Base-by-base conservation (phyloP, 2,797 vertebrate genomes). In the Chromobotia macracanthus region DNA sequence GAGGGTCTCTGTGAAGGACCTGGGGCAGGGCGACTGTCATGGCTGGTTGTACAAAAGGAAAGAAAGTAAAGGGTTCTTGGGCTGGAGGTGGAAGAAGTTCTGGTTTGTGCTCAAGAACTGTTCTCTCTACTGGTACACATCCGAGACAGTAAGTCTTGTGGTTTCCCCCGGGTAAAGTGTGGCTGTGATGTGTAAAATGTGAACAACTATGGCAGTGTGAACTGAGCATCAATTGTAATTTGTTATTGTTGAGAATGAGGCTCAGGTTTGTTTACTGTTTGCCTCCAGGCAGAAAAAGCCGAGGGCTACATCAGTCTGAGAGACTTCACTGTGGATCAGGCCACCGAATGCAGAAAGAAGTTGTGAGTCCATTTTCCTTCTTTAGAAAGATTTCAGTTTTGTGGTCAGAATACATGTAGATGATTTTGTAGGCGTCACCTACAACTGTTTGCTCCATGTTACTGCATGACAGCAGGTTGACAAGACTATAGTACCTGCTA, bases 41-140 rank as follows among this genome's bases (percentile, higher is more conserved):
- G 96, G 96, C 48, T 97, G 96, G 95, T 92, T 97, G 1, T 94
- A 93, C 82, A 96, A 95, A 90, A 95, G 95, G 87, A 96, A 93
- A 70, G 92, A 94, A 84, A 92, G 91, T 77, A 93, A 93, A 85
- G 90, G 89, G 80, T 94, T 97, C 82, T 91, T 97, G 74, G 92
- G 94, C 72, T 93, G 91, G 88, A 95, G 93, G 88, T 97, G 96
- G 96, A 96, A 94, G 86, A 96, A 93, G 90, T 95, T 92, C 91
- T 97, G 96, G 96, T 95, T 96, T 56, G 94, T 97, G 69, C 91
- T 97, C 81, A 95, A 96, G 89, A 93, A 87, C 38, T 93, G 91
- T 0, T 94, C 92, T 0, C 88, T 97, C 15, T 97, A 96, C 73
- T 97, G 96, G 96, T 97, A 97, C 88, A 88, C 80, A 44, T 88